Conservation (phyloP, 2,113 vertebrate species). For the Cinclus cinclus region DNA sequence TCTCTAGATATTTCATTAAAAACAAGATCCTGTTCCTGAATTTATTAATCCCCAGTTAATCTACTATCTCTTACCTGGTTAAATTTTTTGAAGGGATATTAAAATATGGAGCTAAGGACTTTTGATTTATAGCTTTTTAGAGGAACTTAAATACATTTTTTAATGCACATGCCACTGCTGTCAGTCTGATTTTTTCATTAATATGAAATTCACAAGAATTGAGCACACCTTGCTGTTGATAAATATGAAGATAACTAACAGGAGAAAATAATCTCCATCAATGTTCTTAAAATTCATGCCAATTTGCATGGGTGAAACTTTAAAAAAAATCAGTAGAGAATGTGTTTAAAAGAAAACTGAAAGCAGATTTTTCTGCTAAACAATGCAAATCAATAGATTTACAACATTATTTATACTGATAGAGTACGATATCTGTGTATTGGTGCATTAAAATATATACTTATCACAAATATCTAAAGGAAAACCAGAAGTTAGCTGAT, state of each 20-base stretch:
- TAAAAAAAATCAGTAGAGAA: not conserved
- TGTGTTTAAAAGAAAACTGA: not conserved
- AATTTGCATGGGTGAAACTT: not conserved
- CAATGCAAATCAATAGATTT: not conserved
- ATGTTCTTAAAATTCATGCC: not conserved
- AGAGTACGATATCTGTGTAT: not conserved
- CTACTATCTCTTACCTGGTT: not conserved
- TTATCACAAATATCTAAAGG: not conserved
- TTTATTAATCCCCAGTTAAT: not conserved
- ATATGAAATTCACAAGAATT: not conserved
- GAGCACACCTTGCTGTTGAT: not conserved
- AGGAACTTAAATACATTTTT: not conserved
- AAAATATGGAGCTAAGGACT: not conserved
- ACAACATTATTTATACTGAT: not conserved
- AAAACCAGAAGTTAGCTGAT: not conserved
- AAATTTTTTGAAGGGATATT: not conserved
- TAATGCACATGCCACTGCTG: not conserved
- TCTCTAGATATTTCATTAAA: not conserved
- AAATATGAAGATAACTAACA: not conserved
- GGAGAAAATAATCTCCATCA: not conserved
- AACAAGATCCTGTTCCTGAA: not conserved
- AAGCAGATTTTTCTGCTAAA: not conserved
- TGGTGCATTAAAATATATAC: not conserved
- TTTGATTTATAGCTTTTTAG: not conserved
- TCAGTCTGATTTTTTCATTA: not conserved